Evolutionary conservation across 2,888 invertebrate species (phyloP).

Genomic region (Prenolepis imparis): DNA sequence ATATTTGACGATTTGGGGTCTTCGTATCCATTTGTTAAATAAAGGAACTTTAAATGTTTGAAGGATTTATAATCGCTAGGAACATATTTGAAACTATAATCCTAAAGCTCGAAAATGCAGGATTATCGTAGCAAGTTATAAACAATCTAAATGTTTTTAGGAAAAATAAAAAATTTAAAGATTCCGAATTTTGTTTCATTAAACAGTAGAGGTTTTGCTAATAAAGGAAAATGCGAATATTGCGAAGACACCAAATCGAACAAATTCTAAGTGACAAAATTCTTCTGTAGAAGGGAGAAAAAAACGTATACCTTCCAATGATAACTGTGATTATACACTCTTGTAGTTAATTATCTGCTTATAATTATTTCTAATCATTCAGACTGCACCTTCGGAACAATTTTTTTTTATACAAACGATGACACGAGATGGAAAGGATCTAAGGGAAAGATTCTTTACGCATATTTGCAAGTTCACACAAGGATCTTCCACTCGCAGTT

Average conservation of each 20-base stretch:
- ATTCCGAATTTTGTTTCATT: conserved; percentile 1
- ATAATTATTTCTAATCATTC: conserved; percentile 73
- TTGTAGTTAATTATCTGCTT: conserved; percentile 65
- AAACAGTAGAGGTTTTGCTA: not conserved
- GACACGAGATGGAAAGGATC: conserved; percentile 51
- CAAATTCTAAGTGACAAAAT: conserved; percentile 37
- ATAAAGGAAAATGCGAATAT: conserved; percentile 21
- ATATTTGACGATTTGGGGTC: conserved; percentile 38
- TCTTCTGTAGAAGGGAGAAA: conserved; percentile 30
- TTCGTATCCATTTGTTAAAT: conserved; percentile 29
- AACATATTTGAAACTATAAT: conserved; percentile 34
- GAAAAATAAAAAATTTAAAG: not conserved
- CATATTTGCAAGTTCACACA: conserved; percentile 50
- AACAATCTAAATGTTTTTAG: conserved; percentile 30
- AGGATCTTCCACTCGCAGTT: conserved; percentile 38
- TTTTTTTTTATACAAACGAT: conserved; percentile 76
- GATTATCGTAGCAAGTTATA: conserved; percentile 16
- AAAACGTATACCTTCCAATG: conserved; percentile 71
- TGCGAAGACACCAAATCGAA: conserved; percentile 36
- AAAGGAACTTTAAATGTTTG: conserved; percentile 43
- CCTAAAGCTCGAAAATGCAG: conserved; percentile 11
- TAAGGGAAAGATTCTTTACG: conserved; percentile 44
- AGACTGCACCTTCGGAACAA: conserved; percentile 78
- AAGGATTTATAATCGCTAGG: conserved; percentile 42
- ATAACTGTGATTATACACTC: conserved; percentile 70